A percentile compares a stretch with the other conserved stretches of the same genome.
Conservation (phyloP, 1,140 invertebrate genomes). For the Conopomorpha cramerella region DNA sequence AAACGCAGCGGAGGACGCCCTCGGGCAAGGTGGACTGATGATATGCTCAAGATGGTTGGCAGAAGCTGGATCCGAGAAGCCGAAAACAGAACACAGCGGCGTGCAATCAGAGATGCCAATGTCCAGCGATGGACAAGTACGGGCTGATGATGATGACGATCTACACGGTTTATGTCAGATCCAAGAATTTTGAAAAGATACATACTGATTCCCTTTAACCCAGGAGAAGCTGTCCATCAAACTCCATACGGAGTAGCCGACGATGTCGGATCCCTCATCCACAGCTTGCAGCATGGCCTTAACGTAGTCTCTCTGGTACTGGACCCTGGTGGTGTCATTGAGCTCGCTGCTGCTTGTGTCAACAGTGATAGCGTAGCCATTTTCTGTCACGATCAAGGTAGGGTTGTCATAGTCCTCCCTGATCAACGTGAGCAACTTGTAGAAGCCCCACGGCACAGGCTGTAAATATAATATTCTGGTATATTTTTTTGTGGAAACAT, state of each 20-base stretch:
- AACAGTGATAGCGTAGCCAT: conserved; percentile 63
- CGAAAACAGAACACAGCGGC: no score
- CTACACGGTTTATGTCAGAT: no score
- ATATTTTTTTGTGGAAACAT: no score
- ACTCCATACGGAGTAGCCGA: conserved; percentile 8
- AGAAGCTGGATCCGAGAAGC: no score
- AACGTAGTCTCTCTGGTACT: conserved; percentile 11
- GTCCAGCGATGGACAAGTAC: no score
- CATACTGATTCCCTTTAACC: conserved; percentile 64
- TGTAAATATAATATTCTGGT: no score
- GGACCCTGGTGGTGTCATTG: conserved; percentile 36
- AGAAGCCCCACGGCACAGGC: conserved; percentile 51
- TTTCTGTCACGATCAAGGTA: conserved; percentile 65
- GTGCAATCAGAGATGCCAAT: no score
- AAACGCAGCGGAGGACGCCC: no score
- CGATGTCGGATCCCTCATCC: conserved; percentile 70
- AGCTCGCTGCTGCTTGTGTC: conserved; percentile 42
- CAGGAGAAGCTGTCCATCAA: conserved; percentile 18
- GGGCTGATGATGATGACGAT: no score
- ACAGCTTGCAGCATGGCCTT: conserved; percentile 69
- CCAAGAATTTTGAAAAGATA: no score
- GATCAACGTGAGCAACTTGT: conserved; percentile 61
- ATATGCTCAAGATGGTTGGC: no score
- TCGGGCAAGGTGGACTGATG: no score
- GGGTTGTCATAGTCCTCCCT: conserved; percentile 61